These are phyloP conservation scores for Rhyacichthys aspro DNA, from an alignment of 2,797 vertebrate genomes.

Conservation along the genomic window DNA sequence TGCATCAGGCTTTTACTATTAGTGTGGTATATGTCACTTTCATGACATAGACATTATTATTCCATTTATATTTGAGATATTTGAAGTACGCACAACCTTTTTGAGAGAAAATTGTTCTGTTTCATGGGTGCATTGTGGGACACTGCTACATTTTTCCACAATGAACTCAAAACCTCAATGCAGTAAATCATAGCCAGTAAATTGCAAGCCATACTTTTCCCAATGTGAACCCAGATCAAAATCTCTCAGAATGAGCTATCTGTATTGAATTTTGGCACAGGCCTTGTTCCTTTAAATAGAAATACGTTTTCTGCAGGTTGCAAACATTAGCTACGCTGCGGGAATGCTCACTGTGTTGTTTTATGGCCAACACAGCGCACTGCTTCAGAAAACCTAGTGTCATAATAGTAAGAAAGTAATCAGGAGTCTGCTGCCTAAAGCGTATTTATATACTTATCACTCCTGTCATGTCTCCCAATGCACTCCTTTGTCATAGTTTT, in stretches of 20 bases:
- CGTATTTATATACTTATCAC: conserved; percentile 74
- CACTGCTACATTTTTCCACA: background rate
- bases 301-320: conserved; percentile 53
- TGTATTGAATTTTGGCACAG: conserved; percentile 26
- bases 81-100: background rate
- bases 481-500: conserved; percentile 53
- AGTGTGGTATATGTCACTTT: too few relatives aligned
- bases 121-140: conserved; percentile 5
- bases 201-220: background rate
- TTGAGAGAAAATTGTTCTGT: background rate
- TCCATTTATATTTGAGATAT: background rate
- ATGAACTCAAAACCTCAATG: background rate
- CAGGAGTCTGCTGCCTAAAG: conserved; percentile 66
- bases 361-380: conserved; percentile 60
- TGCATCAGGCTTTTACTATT: too few relatives aligned
- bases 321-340: conserved; percentile 46
- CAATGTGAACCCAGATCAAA: conserved; percentile 3
- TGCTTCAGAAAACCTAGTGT: conserved; percentile 59
- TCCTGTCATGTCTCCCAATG: conserved; percentile 56
- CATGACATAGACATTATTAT: background rate
- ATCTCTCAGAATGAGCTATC: conserved; percentile 25
- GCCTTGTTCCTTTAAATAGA: conserved; percentile 44
- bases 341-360: conserved; percentile 64
- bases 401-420: conserved; percentile 79
- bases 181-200: background rate